Evolutionary conservation across 1,140 invertebrate genomes (phyloP).

Genomic region (Eriocheir sinensis): DNA sequence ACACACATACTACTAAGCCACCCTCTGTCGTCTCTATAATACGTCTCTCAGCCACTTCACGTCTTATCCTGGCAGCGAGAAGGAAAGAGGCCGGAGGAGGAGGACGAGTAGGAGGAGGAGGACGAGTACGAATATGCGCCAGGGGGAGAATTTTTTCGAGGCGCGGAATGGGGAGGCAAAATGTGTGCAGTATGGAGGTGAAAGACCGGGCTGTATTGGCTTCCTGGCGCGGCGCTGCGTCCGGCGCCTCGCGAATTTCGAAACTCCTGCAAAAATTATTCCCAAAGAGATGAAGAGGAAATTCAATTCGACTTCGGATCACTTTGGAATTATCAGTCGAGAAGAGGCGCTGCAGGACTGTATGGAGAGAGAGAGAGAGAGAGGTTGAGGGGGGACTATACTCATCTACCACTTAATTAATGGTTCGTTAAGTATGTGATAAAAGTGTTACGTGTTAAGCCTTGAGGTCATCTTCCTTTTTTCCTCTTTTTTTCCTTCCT

Average conservation of each 20-base stretch:
- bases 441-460: not conserved
- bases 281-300: not conserved
- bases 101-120: not conserved
- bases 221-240: not conserved
- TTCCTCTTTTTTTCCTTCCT: too few species aligned
- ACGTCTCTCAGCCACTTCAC: not conserved
- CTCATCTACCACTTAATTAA: slow-evolving; percentile 25
- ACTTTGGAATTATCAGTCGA: too few species aligned
- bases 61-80: not conserved
- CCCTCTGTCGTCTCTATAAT: not conserved
- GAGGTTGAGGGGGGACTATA: too few species aligned
- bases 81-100: not conserved
- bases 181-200: too few species aligned
- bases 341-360: too few species aligned
- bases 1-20: not conserved
- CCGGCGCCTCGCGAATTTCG: not conserved
- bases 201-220: not conserved
- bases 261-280: slow-evolving; percentile 6
- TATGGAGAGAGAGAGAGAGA: not conserved
- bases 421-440: not conserved
- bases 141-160: too few species aligned
- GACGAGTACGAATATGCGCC: not conserved
- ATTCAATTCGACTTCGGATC: too few species aligned
- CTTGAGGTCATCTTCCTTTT: not conserved
- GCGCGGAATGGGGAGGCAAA: not conserved